A percentile compares a stretch with the other conserved stretches of the same genome.
These are phyloP conservation scores for Drosophila auraria DNA, from an alignment of 1,140 invertebrate species.

Conservation along the genomic window DNA sequence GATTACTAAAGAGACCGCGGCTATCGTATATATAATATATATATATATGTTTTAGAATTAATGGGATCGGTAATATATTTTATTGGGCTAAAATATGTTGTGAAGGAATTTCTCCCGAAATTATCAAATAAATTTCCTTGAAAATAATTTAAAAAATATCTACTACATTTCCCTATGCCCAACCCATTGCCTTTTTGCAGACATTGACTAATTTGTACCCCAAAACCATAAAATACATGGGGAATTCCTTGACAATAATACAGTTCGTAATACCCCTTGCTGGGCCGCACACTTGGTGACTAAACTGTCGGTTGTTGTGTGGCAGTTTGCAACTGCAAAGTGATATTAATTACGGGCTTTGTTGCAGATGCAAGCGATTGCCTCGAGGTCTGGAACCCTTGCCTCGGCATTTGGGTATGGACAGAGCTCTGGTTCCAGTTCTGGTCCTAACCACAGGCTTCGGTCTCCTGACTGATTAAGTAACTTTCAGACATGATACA, in stretches of 20 bases:
- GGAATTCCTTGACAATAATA: constrained; percentile 40
- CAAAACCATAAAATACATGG: neutral
- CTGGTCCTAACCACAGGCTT: constrained; percentile 1
- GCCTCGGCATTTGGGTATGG: neutral
- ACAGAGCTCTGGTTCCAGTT: constrained; percentile 1
- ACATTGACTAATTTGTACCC: constrained; percentile 35
- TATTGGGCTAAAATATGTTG: neutral
- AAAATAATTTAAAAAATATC: neutral
- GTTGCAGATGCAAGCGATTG: constrained; percentile 44
- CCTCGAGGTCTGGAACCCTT: neutral
- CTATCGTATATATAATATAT: neutral
- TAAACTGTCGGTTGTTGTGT: constrained; percentile 28
- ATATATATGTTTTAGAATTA: too few species aligned
- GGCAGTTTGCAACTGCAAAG: constrained; percentile 62
- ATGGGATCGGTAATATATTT: too few species aligned
- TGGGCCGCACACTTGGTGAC: constrained; percentile 22
- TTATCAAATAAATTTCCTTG: neutral
- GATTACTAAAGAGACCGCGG: neutral
- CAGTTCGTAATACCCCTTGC: constrained; percentile 43
- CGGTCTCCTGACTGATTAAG: constrained; percentile 52
- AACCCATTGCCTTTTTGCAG: neutral
- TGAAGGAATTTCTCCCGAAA: neutral
- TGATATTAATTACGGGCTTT: constrained; percentile 74
- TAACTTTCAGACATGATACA: constrained; percentile 56
- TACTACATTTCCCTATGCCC: neutral